Evolutionary conservation across 2,888 invertebrate species (phyloP).

Genomic region (Boloria selene): DNA sequence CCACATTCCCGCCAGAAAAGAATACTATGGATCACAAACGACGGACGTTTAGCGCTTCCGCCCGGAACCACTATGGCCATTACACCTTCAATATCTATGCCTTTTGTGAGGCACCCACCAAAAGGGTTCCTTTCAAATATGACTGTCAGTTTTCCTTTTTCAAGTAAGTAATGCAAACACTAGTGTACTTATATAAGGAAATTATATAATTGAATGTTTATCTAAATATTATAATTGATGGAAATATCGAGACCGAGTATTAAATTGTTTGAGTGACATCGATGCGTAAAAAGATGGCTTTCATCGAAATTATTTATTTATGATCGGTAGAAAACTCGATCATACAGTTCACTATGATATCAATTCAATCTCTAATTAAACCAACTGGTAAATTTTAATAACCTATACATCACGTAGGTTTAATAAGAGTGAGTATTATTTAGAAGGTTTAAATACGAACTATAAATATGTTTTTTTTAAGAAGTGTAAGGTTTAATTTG

Average conservation of each 20-base stretch:
- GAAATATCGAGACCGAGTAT: no score
- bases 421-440: background rate
- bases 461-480: background rate
- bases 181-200: no score
- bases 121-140: conserved; percentile 93
- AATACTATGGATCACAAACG: conserved; percentile 92
- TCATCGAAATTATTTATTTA: no score
- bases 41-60: conserved; percentile 91
- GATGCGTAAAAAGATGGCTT: no score
- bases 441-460: no score
- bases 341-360: no score
- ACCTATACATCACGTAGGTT: background rate
- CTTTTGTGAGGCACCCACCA: conserved; percentile 92
- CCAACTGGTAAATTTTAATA: no score
- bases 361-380: no score
- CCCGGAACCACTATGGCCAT: conserved; percentile 91
- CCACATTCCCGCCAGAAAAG: conserved; percentile 91
- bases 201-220: no score
- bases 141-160: conserved; percentile 91
- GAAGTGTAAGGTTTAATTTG: background rate
- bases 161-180: conserved; percentile 84
- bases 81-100: conserved; percentile 90
- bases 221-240: no score
- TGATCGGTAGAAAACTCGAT: no score
- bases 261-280: no score